Conservation (phyloP, 2,888 invertebrate genomes). For the Campoplex nolae region DNA sequence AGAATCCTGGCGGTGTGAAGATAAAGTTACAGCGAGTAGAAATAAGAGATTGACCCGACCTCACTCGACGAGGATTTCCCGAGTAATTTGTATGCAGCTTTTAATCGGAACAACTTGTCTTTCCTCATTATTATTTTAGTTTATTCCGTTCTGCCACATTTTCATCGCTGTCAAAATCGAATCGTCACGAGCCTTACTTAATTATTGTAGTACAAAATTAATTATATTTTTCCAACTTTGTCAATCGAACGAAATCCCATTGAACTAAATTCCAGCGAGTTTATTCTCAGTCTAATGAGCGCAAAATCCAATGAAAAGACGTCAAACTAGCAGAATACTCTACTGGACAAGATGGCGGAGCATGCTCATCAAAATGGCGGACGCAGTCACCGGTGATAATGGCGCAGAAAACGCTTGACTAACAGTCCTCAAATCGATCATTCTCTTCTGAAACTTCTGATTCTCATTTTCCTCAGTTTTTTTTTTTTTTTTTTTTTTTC, state of each 20-base stretch:
- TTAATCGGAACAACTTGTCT: conserved; percentile 34
- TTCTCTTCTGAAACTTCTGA: not conserved
- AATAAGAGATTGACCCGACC: not conserved
- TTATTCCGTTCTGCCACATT: not conserved
- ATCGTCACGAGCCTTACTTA: not conserved
- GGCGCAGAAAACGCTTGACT: not conserved
- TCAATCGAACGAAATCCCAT: too few species aligned
- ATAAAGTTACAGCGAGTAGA: conserved; percentile 18
- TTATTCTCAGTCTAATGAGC: too few species aligned
- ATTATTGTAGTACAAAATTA: too few species aligned
- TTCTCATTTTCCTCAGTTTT: not conserved
- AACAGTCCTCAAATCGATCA: too few species aligned
- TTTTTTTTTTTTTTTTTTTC: not conserved
- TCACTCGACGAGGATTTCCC: not conserved
- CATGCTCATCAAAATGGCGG: not conserved
- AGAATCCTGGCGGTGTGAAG: not conserved
- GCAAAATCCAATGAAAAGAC: too few species aligned
- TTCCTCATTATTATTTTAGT: not conserved
- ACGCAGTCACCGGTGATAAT: not conserved
- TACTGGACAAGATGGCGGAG: not conserved
- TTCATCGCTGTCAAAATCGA: not conserved
- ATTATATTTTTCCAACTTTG: too few species aligned
- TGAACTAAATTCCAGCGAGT: too few species aligned
- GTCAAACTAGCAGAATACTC: not conserved
- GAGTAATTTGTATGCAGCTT: not conserved